These are phyloP conservation scores for Verasper variegatus DNA, from an alignment of 2,113 vertebrate species.

Conservation along the genomic window DNA sequence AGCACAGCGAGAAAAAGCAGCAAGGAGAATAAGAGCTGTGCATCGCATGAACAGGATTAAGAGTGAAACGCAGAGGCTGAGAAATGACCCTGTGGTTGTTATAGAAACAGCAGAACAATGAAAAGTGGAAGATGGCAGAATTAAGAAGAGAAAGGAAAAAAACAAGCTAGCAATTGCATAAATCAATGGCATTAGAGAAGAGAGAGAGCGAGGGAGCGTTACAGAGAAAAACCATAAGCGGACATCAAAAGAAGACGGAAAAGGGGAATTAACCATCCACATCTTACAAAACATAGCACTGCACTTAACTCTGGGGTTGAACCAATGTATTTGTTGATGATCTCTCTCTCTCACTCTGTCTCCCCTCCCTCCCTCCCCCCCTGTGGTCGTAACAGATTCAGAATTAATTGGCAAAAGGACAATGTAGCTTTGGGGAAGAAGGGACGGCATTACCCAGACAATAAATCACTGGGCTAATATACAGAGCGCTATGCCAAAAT, in stretches of 20 bases:
- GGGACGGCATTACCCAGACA: conserved; percentile 65
- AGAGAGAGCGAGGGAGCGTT: conserved; percentile 15
- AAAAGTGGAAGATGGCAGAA: conserved; percentile 45
- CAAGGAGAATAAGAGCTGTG: conserved; percentile 39
- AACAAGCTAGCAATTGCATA: conserved; percentile 64
- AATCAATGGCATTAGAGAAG: conserved; percentile 71
- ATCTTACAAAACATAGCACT: conserved; percentile 14
- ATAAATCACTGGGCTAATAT: conserved; percentile 76
- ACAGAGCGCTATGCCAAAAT: conserved; percentile 60
- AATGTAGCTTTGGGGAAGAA: conserved; percentile 69
- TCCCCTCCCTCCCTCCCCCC: conserved; percentile 33
- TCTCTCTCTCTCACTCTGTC: not conserved
- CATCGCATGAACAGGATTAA: conserved; percentile 56
- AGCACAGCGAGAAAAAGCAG: conserved; percentile 32
- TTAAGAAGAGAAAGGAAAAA: conserved; percentile 27
- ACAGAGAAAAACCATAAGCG: conserved; percentile 38
- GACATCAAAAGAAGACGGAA: conserved; percentile 56
- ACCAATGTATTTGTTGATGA: conserved; percentile 26
- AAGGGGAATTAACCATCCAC: conserved; percentile 48
- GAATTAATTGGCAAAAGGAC: conserved; percentile 78
- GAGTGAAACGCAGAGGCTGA: conserved; percentile 46
- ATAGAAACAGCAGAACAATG: conserved; percentile 71
- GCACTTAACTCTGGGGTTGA: conserved; percentile 23
- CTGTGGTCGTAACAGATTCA: conserved; percentile 61
- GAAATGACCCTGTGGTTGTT: conserved; percentile 71